Percentiles rank a stretch among this genome's conserved stretches.
These are phyloP conservation scores for Vidua chalybeata DNA, from an alignment of 2,113 vertebrate genomes.

Conservation along the genomic window DNA sequence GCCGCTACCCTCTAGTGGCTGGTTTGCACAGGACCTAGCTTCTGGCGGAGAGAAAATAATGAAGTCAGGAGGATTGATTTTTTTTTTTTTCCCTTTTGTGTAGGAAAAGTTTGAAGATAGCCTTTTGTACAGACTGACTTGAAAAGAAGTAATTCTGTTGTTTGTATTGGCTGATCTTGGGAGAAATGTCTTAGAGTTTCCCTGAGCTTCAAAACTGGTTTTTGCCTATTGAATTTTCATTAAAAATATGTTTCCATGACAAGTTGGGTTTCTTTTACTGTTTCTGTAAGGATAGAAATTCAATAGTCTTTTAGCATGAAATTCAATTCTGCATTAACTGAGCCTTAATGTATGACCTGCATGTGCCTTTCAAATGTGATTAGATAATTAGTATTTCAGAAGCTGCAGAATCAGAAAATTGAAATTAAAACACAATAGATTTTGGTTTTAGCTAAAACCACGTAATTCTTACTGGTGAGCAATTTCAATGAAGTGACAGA, in stretches of 20 bases:
- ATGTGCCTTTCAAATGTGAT: not conserved
- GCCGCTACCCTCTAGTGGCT: slow-evolving; percentile 60
- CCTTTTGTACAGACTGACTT: not conserved
- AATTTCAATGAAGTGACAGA: not conserved
- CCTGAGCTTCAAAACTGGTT: not conserved
- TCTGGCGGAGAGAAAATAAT: not conserved
- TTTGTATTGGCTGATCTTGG: not conserved
- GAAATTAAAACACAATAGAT: not conserved
- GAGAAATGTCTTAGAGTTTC: not conserved
- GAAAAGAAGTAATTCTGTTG: not conserved
- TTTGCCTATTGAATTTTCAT: not conserved
- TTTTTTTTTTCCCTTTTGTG: not conserved
- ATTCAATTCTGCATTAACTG: not conserved
- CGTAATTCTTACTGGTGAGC: not conserved
- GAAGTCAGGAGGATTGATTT: not conserved
- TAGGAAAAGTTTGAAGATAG: not conserved
- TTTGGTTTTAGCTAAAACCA: not conserved
- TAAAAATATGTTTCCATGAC: not conserved
- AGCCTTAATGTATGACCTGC: not conserved
- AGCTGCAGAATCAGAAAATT: not conserved
- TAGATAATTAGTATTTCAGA: not conserved
- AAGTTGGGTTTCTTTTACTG: not conserved
- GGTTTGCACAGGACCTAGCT: not conserved
- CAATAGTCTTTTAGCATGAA: not conserved
- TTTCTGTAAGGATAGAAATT: not conserved